These are phyloP conservation scores for Drosophila virilis DNA, from an alignment of 1,140 invertebrate genomes.

Conservation along the genomic window DNA sequence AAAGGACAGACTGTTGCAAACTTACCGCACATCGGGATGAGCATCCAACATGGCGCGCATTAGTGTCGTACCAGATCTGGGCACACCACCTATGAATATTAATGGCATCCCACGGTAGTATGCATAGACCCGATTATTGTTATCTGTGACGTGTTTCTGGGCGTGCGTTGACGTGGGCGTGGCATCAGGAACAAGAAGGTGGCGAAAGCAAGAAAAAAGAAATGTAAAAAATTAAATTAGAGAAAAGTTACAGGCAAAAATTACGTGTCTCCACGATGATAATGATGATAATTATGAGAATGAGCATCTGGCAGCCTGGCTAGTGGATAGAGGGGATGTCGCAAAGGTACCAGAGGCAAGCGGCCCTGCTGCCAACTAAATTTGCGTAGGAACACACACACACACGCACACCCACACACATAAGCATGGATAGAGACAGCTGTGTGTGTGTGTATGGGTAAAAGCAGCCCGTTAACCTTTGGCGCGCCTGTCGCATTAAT, in stretches of 20 bases:
- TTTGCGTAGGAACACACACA: conserved; percentile 21
- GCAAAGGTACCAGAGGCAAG: conserved; percentile 25
- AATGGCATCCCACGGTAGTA: conserved; percentile 95
- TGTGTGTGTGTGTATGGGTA: conserved; percentile 10
- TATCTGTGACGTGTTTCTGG: conserved; percentile 86
- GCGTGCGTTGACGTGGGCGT: conserved; percentile 9
- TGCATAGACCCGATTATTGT: conserved; percentile 87
- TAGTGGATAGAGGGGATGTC: conserved; percentile 24
- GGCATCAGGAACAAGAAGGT: conserved; percentile 19
- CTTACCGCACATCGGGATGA: conserved; percentile 96
- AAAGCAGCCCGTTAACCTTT: conserved; percentile 39
- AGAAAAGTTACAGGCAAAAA: conserved; percentile 68
- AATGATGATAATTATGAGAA: conserved; percentile 27
- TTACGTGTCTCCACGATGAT: conserved; percentile 49
- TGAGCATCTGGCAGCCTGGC: conserved; percentile 17
- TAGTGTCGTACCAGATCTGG: conserved; percentile 97
- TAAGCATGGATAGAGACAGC: background rate
- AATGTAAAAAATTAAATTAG: conserved; percentile 71
- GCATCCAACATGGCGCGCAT: conserved; percentile 99
- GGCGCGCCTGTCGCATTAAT: conserved; percentile 44
- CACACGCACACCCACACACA: background rate
- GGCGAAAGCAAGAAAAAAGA: conserved; percentile 3
- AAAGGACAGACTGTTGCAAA: conserved; percentile 17
- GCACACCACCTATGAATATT: conserved; percentile 98
- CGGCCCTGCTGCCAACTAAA: conserved; percentile 33